A percentile compares a stretch with the other conserved stretches of the same genome.
Evolutionary conservation across 2,797 vertebrate genomes (phyloP).

Genomic region (Morelia viridis): DNA sequence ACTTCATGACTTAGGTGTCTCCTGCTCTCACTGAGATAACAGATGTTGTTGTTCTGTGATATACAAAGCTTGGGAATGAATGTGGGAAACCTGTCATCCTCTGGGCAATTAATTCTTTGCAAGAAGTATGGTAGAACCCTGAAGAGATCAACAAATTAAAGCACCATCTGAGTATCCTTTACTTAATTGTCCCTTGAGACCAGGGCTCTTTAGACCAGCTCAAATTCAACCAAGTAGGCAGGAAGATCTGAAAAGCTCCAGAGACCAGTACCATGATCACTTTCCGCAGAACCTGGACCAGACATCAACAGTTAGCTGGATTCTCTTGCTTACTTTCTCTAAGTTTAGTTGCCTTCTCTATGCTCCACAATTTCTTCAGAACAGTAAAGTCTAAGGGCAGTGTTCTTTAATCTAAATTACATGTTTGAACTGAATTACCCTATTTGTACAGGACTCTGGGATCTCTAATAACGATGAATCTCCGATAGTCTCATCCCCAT

Average conservation of each 20-base stretch:
- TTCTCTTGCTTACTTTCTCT: background rate
- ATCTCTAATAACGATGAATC: background rate
- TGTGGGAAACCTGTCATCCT: too few relatives aligned
- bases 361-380: background rate
- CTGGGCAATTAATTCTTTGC: too few relatives aligned
- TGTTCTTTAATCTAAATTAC: background rate
- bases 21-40: background rate
- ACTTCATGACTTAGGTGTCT: background rate
- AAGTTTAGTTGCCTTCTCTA: background rate
- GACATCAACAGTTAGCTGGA: background rate
- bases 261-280: background rate
- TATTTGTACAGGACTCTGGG: background rate
- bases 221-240: background rate
- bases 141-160: background rate
- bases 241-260: background rate
- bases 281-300: background rate
- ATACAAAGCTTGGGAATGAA: too few relatives aligned
- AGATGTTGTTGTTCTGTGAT: background rate
- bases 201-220: background rate
- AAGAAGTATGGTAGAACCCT: background rate
- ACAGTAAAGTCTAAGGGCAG: background rate
- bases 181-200: background rate
- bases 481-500: background rate
- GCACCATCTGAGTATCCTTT: background rate
- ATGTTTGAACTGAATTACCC: background rate